phyloP scores from a whole-genome alignment of 2,113 vertebrate species.

The Plestiodon gilberti region DNA sequence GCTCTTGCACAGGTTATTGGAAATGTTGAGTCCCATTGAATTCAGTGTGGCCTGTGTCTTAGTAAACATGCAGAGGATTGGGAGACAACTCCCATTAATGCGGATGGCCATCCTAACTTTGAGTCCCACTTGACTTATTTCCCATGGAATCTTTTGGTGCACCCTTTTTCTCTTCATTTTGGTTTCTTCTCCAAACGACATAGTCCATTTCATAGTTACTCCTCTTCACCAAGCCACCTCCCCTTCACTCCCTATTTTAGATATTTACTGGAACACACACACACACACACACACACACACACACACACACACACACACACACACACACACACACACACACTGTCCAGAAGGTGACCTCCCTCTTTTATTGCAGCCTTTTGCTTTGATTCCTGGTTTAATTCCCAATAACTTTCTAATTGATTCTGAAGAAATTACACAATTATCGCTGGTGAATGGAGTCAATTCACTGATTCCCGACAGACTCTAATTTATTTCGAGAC shows the following conservation, averaged over 20 bases:
- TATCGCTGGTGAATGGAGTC: slow-evolving; percentile 11
- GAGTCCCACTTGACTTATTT: not conserved
- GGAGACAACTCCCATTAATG: not conserved
- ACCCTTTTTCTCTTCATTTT: not conserved
- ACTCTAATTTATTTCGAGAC: slow-evolving; percentile 23
- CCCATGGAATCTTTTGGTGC: not conserved
- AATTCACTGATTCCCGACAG: slow-evolving; percentile 6
- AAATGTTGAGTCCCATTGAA: not conserved
- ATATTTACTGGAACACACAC: not conserved
- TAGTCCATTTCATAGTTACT: not conserved
- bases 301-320: not conserved
- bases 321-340: too few relatives aligned
- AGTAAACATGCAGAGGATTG: not conserved
- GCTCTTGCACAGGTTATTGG: not conserved
- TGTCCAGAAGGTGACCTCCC: not conserved
- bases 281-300: not conserved
- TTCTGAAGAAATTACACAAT: slow-evolving; percentile 22
- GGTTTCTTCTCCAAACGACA: not conserved
- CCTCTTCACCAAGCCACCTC: not conserved
- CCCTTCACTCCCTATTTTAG: not conserved
- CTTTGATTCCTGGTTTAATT: slow-evolving; percentile 18
- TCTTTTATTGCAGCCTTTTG: not conserved
- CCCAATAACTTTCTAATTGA: slow-evolving; percentile 16
- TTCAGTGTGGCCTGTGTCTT: not conserved
- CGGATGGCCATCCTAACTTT: too few relatives aligned